Conservation (phyloP, 2,888 invertebrate genomes). For the Masnerella sp. region DNA sequence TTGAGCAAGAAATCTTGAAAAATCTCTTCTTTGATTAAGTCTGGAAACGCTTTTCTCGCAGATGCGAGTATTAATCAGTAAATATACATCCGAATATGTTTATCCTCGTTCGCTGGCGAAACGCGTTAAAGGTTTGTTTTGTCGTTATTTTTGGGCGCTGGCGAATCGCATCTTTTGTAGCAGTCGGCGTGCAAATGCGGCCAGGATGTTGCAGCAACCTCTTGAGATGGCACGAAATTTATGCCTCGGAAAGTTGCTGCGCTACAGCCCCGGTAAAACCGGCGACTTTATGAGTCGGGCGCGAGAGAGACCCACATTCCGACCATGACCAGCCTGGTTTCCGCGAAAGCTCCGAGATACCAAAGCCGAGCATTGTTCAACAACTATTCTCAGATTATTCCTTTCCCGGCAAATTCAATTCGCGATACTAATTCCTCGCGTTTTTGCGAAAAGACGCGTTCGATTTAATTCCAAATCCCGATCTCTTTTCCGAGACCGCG, state of each 20-base stretch:
- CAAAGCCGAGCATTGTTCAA: slow-evolving; percentile 45
- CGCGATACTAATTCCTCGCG: slow-evolving; percentile 21
- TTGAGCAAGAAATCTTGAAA: too few relatives aligned
- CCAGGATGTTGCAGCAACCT: slow-evolving; percentile 27
- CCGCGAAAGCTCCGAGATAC: slow-evolving; percentile 40
- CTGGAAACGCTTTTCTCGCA: too few relatives aligned
- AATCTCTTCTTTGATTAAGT: too few relatives aligned
- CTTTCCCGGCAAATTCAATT: slow-evolving; percentile 34
- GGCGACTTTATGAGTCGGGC: slow-evolving; percentile 63
- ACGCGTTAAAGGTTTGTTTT: slow-evolving; percentile 1
- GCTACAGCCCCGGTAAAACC: slow-evolving; percentile 61
- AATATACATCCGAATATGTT: too few relatives aligned
- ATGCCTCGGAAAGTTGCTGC: slow-evolving; percentile 63
- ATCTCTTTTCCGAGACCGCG: neutral
- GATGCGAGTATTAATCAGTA: too few relatives aligned
- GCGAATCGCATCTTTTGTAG: slow-evolving; percentile 27
- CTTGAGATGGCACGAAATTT: slow-evolving; percentile 61
- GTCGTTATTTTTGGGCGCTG: slow-evolving; percentile 22
- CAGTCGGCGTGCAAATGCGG: slow-evolving; percentile 51
- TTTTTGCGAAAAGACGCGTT: slow-evolving; percentile 12
- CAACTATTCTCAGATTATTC: slow-evolving; percentile 47
- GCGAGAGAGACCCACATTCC: slow-evolving; percentile 62
- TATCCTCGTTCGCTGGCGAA: slow-evolving; percentile 23
- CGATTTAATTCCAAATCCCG: slow-evolving; percentile 15
- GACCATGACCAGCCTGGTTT: slow-evolving; percentile 42